Conservation (phyloP, 2,113 vertebrate genomes). For the Cheilinus undulatus region DNA sequence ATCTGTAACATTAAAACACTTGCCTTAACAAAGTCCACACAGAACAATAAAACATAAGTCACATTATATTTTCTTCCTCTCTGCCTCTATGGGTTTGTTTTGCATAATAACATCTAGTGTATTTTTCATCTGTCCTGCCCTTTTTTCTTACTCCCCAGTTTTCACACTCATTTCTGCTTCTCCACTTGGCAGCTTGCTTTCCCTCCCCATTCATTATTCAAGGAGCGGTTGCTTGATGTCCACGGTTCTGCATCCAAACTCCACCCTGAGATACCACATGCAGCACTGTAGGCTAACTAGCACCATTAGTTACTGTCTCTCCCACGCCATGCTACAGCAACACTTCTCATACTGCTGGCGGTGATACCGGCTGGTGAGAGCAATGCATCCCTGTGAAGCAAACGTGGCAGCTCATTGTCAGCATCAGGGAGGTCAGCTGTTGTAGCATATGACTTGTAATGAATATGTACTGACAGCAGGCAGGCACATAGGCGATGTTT, state of each 20-base stretch:
- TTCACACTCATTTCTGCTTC: constrained; percentile 42
- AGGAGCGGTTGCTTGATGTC: constrained; percentile 49
- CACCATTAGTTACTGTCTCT: constrained; percentile 50
- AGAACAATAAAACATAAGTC: neutral
- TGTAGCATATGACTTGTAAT: constrained; percentile 26
- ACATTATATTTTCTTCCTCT: neutral
- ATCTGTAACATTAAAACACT: neutral
- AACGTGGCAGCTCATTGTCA: constrained; percentile 33
- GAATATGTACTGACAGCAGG: constrained; percentile 47
- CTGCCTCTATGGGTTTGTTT: neutral
- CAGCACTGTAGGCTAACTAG: constrained; percentile 4
- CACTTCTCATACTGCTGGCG: constrained; percentile 14
- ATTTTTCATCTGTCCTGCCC: constrained; percentile 21
- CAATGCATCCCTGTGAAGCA: constrained; percentile 15
- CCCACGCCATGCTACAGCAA: constrained; percentile 44
- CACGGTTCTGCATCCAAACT: constrained; percentile 52
- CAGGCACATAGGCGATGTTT: constrained; percentile 39
- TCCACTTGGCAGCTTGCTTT: constrained; percentile 39
- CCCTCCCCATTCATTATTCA: constrained; percentile 68
- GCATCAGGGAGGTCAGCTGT: constrained; percentile 10
- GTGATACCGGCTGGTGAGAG: constrained; percentile 30
- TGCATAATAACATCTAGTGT: constrained; percentile 25
- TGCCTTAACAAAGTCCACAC: neutral
- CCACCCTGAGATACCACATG: constrained; percentile 39
- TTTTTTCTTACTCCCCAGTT: constrained; percentile 20